Percentiles rank a stretch among this genome's conserved stretches.
These are phyloP conservation scores for Ranitomeya variabilis DNA, from an alignment of 2,113 vertebrate genomes.

Conservation along the genomic window DNA sequence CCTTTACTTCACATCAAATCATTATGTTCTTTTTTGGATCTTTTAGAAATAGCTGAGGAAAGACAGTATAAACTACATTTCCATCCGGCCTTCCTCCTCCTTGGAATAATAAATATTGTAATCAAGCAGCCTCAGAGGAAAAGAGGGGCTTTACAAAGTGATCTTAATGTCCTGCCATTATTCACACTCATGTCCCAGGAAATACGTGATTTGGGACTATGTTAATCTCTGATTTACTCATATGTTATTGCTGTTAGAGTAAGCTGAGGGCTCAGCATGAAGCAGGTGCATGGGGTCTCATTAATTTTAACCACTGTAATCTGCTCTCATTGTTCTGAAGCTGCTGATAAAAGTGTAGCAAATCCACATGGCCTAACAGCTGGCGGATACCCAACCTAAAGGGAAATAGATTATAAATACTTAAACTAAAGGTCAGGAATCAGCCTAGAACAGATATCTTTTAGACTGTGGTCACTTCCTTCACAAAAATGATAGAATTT, in stretches of 20 bases:
- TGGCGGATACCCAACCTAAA: not conserved
- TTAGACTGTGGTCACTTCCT: not conserved
- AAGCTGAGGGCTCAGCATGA: constrained; percentile 43
- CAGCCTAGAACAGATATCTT: not conserved
- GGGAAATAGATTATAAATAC: constrained; percentile 3
- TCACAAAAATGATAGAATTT: not conserved
- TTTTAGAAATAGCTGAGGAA: constrained; percentile 45
- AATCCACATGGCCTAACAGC: constrained; percentile 33
- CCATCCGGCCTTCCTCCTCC: constrained; percentile 25
- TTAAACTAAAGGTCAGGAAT: not conserved
- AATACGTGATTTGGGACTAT: constrained; percentile 52
- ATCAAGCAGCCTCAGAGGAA: constrained; percentile 54
- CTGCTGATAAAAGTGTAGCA: constrained; percentile 23
- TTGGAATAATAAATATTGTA: constrained; percentile 59
- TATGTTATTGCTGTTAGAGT: constrained; percentile 51
- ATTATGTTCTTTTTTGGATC: constrained; percentile 54
- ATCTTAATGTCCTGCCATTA: constrained; percentile 54
- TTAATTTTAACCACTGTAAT: constrained; percentile 60
- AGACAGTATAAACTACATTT: constrained; percentile 49
- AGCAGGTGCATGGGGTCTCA: constrained; percentile 52
- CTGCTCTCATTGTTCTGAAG: constrained; percentile 54
- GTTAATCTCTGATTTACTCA: constrained; percentile 52
- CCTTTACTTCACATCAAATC: constrained; percentile 55
- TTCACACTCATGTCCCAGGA: constrained; percentile 56
- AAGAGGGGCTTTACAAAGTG: constrained; percentile 43